phyloP scores from a whole-genome alignment of 2,113 vertebrate species.

The Egretta garzetta region DNA sequence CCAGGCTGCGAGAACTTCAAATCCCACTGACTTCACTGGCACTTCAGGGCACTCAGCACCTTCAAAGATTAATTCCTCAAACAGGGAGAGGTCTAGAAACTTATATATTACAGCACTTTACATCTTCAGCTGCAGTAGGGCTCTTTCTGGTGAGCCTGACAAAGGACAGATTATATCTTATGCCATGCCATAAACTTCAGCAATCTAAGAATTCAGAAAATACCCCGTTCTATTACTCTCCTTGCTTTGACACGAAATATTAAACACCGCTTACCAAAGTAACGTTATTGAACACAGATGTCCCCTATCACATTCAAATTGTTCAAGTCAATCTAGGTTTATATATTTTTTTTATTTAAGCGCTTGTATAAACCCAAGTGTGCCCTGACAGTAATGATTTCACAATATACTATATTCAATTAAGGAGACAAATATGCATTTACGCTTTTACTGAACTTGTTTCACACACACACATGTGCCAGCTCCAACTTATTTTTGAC shows the following conservation, averaged over 20 bases:
- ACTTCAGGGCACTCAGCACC: slow-evolving; percentile 63
- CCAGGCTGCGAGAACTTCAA: slow-evolving; percentile 6
- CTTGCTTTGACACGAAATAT: slow-evolving; percentile 77
- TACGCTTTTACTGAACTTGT: slow-evolving; percentile 66
- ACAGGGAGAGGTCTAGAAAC: slow-evolving; percentile 64
- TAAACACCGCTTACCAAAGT: slow-evolving; percentile 80
- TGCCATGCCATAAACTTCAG: slow-evolving; percentile 51
- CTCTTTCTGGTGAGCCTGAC: slow-evolving; percentile 74
- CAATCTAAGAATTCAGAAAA: slow-evolving; percentile 70
- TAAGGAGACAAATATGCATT: slow-evolving; percentile 71
- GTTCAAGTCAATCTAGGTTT: slow-evolving; percentile 74
- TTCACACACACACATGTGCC: not conserved
- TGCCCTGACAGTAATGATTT: slow-evolving; percentile 79
- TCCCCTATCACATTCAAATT: slow-evolving; percentile 77
- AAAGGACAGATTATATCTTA: slow-evolving; percentile 71
- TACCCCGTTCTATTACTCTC: slow-evolving; percentile 59
- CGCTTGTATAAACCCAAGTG: slow-evolving; percentile 68
- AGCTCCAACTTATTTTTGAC: not conserved
- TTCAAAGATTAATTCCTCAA: slow-evolving; percentile 62
- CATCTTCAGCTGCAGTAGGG: slow-evolving; percentile 65
- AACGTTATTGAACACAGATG: slow-evolving; percentile 81
- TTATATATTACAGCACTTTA: slow-evolving; percentile 69
- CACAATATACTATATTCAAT: slow-evolving; percentile 77
- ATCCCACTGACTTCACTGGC: slow-evolving; percentile 53
- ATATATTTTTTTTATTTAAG: slow-evolving; percentile 77